Base-by-base conservation (phyloP, 2,888 invertebrate species). In the Melanostoma scalare region DNA sequence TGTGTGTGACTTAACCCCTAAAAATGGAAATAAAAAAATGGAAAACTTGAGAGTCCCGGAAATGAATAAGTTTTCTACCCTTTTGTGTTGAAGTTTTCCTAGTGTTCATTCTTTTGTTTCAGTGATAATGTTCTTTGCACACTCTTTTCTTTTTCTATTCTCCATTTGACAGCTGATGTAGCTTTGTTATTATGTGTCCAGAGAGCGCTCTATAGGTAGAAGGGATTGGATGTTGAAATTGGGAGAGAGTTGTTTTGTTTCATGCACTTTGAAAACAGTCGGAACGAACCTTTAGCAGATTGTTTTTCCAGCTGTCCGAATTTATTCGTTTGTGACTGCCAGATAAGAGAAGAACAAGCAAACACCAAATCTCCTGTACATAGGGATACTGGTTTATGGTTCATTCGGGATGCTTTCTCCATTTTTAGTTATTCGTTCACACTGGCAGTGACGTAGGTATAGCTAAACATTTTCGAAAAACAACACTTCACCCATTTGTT, bases 301-400 rank as follows among this genome's bases (percentile, higher is more conserved):
- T 77, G 77, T 77, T 82, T 77, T 69, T 82, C 73, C 78, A 78
- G 73, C 82, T 82, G 82, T 82, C 82, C 73, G 73, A 82, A 74
- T 82, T 68, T 73, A 74, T 82, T 78, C 82, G 73, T 60, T 63
- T 82, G 77, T 82, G 82, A 73, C 82, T 69, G 55, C 36, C 53
- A 42, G 68, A 60, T 61, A 53, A 56, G 10, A 52, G 56, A 46
- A 40, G 10, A 36, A n/a, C 9, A 55, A 61, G 36, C 8, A 61
- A 61, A 5, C 6, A 38, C 46, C 69, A 78, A 55, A 44, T 50
- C 48, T 56, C 8, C 55, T 33, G 36, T 9, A 60, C 3, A 20
- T 20, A 20, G 53, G 55, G 42, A 44, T 20, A 36, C 30, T 9
- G 58, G 71, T 65, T 63, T 56, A 58, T 72, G 58, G 55, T 56